Base-by-base conservation (phyloP, 2,797 vertebrate genomes). In the Pantherophis vulpinus region DNA sequence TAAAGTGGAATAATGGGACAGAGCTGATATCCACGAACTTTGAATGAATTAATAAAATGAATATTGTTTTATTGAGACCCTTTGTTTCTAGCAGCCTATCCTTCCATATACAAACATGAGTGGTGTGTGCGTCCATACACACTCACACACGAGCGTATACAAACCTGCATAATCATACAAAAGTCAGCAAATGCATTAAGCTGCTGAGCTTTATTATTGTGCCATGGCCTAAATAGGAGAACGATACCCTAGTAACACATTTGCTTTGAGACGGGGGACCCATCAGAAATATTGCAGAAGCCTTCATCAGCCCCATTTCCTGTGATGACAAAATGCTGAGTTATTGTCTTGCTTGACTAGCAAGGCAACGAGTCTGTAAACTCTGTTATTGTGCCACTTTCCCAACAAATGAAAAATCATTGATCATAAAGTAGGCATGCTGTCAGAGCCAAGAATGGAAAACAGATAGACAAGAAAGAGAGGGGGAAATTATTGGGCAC, bases 311-410 rank as follows among this genome's bases (percentile, higher is more conserved):
- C 93, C 91, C 90, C 91, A 0, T 93, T 95, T 92, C 94, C 93
- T 2, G 20, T 5, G 2, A 94, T 95, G 96, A 91, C 8, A 0
- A 96, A 92, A 37, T 91, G 91, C 96, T 95, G 96, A 96, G 91
- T 96, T 95, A 96, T 54, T 63, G 95, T 89, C 66, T 93, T 91
- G 95, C 60, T 93, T 92, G 95, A 89, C 29, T 94, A 95, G 92
- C 92, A 93, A 95, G 94, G 93, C 95, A 95, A 94, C 4, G 0
- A 90, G 91, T 95, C 95, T 95, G 96, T 92, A 96, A 96, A 96
- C 95, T 96, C 94, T 70, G 92, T 95, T 93, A 93, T 88, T 94
- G 93, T 89, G 95, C 95, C 54, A 91, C 58, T 96, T 94, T 91
- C 70, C 92, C 93, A 94, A 90, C 91, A 92, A 1, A 91, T n/a